These are phyloP conservation scores for Odontothrips loti DNA, from an alignment of 2,888 invertebrate species.

Conservation along the genomic window DNA sequence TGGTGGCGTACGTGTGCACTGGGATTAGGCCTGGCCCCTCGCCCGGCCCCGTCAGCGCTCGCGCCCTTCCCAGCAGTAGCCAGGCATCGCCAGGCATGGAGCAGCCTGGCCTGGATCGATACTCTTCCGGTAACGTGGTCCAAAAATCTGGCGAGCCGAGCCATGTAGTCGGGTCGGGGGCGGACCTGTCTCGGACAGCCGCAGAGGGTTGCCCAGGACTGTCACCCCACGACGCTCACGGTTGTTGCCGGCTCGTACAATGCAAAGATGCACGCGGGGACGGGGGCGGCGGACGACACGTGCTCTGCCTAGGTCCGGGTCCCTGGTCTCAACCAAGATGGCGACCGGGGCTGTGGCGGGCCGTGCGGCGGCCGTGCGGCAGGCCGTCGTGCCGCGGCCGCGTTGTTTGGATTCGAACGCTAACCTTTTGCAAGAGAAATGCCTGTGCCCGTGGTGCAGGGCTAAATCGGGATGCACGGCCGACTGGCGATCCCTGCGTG, in stretches of 20 bases:
- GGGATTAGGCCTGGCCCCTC: background rate
- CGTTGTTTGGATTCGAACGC: background rate
- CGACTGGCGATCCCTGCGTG: background rate
- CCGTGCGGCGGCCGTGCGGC: background rate
- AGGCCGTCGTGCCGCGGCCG: background rate
- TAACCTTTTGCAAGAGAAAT: background rate
- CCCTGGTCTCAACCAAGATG: background rate
- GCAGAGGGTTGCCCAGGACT: too few species aligned
- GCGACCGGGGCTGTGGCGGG: background rate
- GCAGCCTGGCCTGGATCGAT: constrained; percentile 1
- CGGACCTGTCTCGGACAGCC: too few species aligned
- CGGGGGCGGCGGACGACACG: background rate
- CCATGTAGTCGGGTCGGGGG: too few species aligned
- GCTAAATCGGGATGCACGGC: too few species aligned
- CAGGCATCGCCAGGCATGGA: background rate
- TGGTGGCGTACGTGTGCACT: too few species aligned
- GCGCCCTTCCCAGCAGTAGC: background rate
- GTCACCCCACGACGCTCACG: too few species aligned
- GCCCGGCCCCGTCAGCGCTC: background rate
- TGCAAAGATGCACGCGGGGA: background rate
- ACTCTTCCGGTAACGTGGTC: constrained; percentile 6
- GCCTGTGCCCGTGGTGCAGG: too few species aligned
- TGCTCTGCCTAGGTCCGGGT: constrained; percentile 14
- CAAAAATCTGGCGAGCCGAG: background rate
- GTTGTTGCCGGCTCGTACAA: too few species aligned